A percentile compares a stretch with the other conserved stretches of the same genome.
phyloP scores from a whole-genome alignment of 2,113 vertebrate species.

The Rhagologus leucostigma region DNA sequence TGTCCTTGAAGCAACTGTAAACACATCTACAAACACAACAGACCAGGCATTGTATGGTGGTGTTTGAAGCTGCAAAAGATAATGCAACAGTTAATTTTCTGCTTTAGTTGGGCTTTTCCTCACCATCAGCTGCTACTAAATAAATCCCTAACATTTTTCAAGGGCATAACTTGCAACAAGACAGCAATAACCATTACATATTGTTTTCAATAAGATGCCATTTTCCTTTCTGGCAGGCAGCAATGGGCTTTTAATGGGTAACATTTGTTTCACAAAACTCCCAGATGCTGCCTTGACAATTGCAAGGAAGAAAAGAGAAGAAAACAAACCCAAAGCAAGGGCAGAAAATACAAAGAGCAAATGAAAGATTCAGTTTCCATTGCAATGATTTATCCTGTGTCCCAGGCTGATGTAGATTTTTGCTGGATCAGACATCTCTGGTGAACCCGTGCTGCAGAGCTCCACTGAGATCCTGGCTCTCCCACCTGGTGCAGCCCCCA shows the following conservation, averaged over 20 bases:
- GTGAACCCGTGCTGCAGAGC: background rate
- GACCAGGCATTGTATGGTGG: background rate
- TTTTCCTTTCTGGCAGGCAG: slow-evolving; percentile 49
- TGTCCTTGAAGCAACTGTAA: background rate
- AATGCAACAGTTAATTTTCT: background rate
- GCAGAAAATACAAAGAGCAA: background rate
- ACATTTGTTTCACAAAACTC: slow-evolving; percentile 44
- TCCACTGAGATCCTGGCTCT: background rate
- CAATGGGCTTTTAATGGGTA: slow-evolving; percentile 19
- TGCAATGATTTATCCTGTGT: background rate
- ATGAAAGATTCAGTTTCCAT: background rate
- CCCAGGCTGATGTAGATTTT: background rate
- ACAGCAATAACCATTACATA: slow-evolving; percentile 44
- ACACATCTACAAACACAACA: background rate
- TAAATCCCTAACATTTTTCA: slow-evolving; percentile 1
- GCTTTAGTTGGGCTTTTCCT: background rate
- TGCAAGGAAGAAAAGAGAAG: background rate
- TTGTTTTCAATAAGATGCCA: slow-evolving; percentile 43
- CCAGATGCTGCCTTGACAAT: slow-evolving; percentile 46
- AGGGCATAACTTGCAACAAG: slow-evolving; percentile 31
- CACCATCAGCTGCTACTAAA: background rate
- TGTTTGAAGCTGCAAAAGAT: background rate
- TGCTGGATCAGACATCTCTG: background rate
- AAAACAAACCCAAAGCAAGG: slow-evolving; percentile 2
- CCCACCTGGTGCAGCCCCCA: background rate